phyloP scores from a whole-genome alignment of 2,113 vertebrate species.

The Tragelaphus buxtoni region DNA sequence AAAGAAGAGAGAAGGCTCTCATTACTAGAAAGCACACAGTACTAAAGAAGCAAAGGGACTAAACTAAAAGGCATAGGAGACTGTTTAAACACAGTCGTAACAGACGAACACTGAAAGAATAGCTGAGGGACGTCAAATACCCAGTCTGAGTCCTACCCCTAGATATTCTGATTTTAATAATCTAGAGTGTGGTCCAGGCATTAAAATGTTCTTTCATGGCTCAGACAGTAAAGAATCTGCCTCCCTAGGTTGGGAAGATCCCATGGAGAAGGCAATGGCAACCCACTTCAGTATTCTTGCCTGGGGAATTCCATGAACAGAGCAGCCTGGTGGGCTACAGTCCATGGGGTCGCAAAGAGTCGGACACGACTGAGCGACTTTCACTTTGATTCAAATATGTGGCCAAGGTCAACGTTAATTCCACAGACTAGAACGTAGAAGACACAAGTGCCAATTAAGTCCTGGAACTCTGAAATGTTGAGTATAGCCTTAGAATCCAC shows the following conservation, averaged over 20 bases:
- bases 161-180: background rate
- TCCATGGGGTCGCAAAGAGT: background rate
- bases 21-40: background rate
- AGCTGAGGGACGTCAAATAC: background rate
- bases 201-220: background rate
- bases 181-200: background rate
- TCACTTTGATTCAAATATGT: background rate
- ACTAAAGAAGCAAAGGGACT: background rate
- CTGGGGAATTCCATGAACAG: background rate
- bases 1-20: background rate
- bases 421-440: background rate
- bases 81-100: background rate
- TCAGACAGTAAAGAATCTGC: background rate
- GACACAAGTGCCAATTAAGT: background rate
- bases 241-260: background rate
- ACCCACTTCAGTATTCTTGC: background rate
- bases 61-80: background rate
- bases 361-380: background rate
- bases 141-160: fast-evolving
- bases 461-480: background rate
- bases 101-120: background rate
- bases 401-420: background rate
- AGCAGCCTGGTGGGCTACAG: background rate
- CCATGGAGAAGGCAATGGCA: background rate
- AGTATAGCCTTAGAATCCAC: background rate